Evolutionary conservation across 2,113 vertebrate species (phyloP).

Genomic region (Symphodus melops): DNA sequence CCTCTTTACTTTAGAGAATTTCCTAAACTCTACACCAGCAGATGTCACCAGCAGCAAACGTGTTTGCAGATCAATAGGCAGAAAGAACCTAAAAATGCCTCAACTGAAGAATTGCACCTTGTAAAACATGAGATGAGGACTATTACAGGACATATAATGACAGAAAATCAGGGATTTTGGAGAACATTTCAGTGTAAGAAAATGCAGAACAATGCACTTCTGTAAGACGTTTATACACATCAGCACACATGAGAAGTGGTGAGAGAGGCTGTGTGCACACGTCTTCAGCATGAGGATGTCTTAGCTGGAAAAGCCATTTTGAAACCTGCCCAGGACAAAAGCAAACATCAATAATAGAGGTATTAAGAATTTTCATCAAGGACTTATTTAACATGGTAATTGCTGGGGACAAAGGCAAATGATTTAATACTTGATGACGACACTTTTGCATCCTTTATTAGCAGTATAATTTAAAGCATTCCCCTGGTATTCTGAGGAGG

Average conservation of each 20-base stretch:
- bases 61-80: neutral
- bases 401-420: slow-evolving; percentile 56
- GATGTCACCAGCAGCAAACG: slow-evolving; percentile 74
- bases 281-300: slow-evolving; percentile 35
- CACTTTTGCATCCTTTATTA: slow-evolving; percentile 43
- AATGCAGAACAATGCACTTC: neutral
- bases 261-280: slow-evolving; percentile 1
- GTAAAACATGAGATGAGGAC: neutral
- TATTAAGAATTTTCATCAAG: slow-evolving; percentile 66
- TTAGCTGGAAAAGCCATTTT: slow-evolving; percentile 57
- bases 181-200: neutral
- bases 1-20: slow-evolving; percentile 2
- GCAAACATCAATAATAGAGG: slow-evolving; percentile 70
- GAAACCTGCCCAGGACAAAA: slow-evolving; percentile 51
- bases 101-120: neutral
- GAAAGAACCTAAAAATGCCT: neutral
- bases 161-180: neutral
- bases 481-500: slow-evolving; percentile 53
- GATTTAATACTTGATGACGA: slow-evolving; percentile 45
- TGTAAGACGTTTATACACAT: too few species aligned
- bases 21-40: slow-evolving; percentile 60
- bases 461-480: slow-evolving; percentile 23
- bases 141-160: neutral
- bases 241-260: neutral
- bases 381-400: slow-evolving; percentile 66